These are phyloP conservation scores for Aplocera efformata DNA, from an alignment of 2,888 invertebrate genomes.

Conservation along the genomic window DNA sequence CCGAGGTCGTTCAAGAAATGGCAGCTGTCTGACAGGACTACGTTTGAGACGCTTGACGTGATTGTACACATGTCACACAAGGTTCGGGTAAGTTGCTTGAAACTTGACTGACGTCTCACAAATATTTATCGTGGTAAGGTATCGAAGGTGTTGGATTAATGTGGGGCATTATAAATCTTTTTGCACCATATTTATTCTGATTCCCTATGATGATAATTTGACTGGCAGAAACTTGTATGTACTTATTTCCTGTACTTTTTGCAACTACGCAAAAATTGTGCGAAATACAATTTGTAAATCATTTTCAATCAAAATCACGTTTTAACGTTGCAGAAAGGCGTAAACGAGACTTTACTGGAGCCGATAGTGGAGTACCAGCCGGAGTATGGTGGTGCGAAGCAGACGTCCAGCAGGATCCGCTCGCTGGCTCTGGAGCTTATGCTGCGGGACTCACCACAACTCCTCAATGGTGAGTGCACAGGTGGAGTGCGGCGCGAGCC, in stretches of 20 bases:
- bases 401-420: slow-evolving; percentile 29
- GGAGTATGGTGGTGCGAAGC: slow-evolving; percentile 50
- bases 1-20: slow-evolving; percentile 58
- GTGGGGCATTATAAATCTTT: too few relatives aligned
- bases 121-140: too few relatives aligned
- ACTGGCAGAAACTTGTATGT: too few relatives aligned
- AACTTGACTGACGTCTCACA: too few relatives aligned
- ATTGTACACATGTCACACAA: slow-evolving; percentile 60
- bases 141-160: too few relatives aligned
- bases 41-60: slow-evolving; percentile 34
- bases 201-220: too few relatives aligned
- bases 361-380: slow-evolving; percentile 36
- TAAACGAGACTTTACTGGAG: slow-evolving; percentile 53
- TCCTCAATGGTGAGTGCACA: slow-evolving; percentile 16
- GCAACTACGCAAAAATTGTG: too few relatives aligned
- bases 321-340: slow-evolving; percentile 35
- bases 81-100: slow-evolving; percentile 43
- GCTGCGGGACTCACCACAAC: slow-evolving; percentile 32
- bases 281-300: too few relatives aligned
- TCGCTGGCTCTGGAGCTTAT: slow-evolving; percentile 43
- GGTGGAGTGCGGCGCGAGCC: slow-evolving; percentile 51
- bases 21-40: slow-evolving; percentile 38
- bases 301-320: not conserved
- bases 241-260: too few relatives aligned
- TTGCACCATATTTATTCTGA: too few relatives aligned